Percentiles rank a stretch among this genome's conserved stretches.
These are phyloP conservation scores for Anoplophora glabripennis DNA, from an alignment of 1,140 invertebrate genomes.

Conservation along the genomic window DNA sequence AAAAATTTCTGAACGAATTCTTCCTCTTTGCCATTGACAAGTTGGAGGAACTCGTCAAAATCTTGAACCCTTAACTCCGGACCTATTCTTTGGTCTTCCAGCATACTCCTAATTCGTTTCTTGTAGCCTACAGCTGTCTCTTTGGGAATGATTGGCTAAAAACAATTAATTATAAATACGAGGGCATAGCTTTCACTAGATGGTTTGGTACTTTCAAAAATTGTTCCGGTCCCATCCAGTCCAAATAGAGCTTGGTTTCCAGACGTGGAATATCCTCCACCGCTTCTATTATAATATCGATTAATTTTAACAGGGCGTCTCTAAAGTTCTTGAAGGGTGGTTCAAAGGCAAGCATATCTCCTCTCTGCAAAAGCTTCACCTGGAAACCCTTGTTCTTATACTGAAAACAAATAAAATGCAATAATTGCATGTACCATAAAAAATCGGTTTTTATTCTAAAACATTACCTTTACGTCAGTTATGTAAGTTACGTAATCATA, in stretches of 20 bases:
- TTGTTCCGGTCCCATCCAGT: constrained; percentile 51
- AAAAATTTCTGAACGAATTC: constrained; percentile 68
- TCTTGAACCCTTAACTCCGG: constrained; percentile 69
- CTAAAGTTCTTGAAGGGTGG: constrained; percentile 75
- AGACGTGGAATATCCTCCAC: constrained; percentile 69
- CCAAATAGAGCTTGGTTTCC: constrained; percentile 68
- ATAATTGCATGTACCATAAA: not conserved
- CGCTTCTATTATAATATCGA: constrained; percentile 70
- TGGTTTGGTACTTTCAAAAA: constrained; percentile 52
- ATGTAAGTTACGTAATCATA: constrained; percentile 76
- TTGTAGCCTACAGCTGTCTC: constrained; percentile 61
- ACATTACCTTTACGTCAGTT: constrained; percentile 67
- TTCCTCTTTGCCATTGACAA: constrained; percentile 69
- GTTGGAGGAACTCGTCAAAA: constrained; percentile 77
- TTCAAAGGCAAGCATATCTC: constrained; percentile 70
- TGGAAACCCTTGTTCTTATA: constrained; percentile 71
- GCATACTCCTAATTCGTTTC: constrained; percentile 56
- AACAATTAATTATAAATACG: constrained; percentile 16
- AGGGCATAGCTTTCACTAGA: not conserved
- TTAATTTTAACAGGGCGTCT: constrained; percentile 65
- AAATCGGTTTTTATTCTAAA: not conserved
- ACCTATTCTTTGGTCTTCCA: constrained; percentile 68
- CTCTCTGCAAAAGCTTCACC: constrained; percentile 66
- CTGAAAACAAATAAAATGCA: constrained; percentile 53
- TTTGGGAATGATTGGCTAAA: constrained; percentile 65